Evolutionary conservation across 1,140 invertebrate species (phyloP), one percentile per base, ranked within the genome.

Genomic region (Mylabris phalerata): DNA sequence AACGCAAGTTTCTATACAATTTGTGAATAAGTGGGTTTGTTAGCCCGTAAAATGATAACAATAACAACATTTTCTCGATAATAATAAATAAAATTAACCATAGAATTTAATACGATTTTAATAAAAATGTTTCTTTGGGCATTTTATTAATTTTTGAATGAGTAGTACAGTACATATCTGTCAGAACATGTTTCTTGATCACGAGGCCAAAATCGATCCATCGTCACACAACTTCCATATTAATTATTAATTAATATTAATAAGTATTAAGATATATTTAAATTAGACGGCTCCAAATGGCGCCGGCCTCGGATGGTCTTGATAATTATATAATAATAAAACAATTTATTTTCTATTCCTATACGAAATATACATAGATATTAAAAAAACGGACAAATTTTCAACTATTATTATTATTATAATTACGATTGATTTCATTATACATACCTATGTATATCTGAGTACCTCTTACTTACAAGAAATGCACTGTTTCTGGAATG

Each of bases 71-170:
- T 67, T 69, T 66, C 60, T 64, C 63, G 63, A 67, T 65, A 67
- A 69, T 64, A 64, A 69, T 62, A 54, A 63, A 32, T 57, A 57
- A 50, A 59, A 63, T 63, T 68, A 67, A 69, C 64, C 62, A 67
- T 69, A 69, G 67, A 47, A 59, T 69, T 69, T 69, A 69, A 69
- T 67, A 69, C 67, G 60, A 69, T 67, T 69, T 67, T 69, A 67
- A 69, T 69, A 69, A 68, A 68, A 65, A 62, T 42, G 64, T 67
- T 67, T 69, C 67, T 69, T 69, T 69, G 67, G 67, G 67, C 67
- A 69, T 69, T 64, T 66, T 65, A 57, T 64, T 55, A 48, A 19
- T 46, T 32, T 32, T 45, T 67, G 59, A 52, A 61, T 50, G 32
- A 57, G 32, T 42, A 56, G 59, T 50, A 44, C 32, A 32, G 32